These are phyloP conservation scores for Cheiracanthium punctorium DNA, from an alignment of 2,888 invertebrate genomes.

Conservation along the genomic window DNA sequence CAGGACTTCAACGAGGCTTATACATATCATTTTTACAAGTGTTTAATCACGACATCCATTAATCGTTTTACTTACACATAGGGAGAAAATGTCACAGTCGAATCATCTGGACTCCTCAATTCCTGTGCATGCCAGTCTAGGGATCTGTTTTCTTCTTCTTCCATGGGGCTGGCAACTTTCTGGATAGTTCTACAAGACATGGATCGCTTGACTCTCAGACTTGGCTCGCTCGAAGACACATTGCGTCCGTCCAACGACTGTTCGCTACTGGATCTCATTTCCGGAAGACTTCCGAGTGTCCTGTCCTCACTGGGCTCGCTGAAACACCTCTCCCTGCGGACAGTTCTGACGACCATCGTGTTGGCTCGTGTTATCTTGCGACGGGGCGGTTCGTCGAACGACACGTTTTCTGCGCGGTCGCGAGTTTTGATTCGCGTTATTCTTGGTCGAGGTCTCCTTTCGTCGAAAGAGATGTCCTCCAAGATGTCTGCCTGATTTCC, in stretches of 20 bases:
- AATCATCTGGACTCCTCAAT: conserved; percentile 40
- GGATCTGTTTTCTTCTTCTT: conserved; percentile 52
- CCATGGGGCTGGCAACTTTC: conserved; percentile 41
- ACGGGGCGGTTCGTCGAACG: neutral
- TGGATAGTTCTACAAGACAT: neutral
- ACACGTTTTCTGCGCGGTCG: neutral
- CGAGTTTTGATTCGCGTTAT: neutral
- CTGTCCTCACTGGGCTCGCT: neutral
- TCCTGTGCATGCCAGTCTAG: conserved; percentile 14
- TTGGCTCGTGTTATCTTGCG: neutral
- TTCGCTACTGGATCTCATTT: neutral
- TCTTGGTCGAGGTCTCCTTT: neutral
- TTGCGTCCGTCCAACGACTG: neutral
- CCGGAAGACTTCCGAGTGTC: conserved; percentile 19
- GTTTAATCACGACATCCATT: too few relatives aligned
- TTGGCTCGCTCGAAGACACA: conserved; percentile 30
- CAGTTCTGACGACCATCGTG: neutral
- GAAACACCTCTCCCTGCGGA: neutral
- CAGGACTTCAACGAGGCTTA: too few relatives aligned
- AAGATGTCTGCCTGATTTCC: neutral
- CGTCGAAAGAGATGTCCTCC: neutral
- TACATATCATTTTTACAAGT: too few relatives aligned
- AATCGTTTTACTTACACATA: conserved; percentile 24
- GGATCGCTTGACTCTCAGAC: neutral
- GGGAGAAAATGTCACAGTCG: conserved; percentile 59